These are phyloP conservation scores for Cataglyphis hispanica DNA, from an alignment of 1,140 invertebrate genomes.

Conservation along the genomic window DNA sequence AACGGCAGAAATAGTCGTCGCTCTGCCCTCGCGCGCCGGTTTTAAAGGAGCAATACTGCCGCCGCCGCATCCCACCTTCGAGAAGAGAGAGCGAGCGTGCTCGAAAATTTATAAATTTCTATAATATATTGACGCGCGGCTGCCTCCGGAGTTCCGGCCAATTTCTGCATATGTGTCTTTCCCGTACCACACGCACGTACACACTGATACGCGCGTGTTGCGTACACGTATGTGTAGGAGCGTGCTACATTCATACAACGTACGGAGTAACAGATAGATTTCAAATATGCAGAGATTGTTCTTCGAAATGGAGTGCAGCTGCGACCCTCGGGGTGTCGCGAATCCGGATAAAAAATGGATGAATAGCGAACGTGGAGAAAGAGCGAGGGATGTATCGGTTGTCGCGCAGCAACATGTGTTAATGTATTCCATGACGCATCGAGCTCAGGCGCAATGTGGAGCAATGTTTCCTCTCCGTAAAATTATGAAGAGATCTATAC, in stretches of 20 bases:
- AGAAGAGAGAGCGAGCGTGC: slow-evolving; percentile 28
- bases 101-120: slow-evolving; percentile 79
- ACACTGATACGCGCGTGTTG: not conserved
- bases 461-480: slow-evolving; percentile 34
- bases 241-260: not conserved
- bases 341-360: slow-evolving; percentile 76
- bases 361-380: slow-evolving; percentile 70
- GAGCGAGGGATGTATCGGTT: slow-evolving; percentile 61
- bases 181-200: not conserved
- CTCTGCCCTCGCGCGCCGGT: slow-evolving; percentile 67
- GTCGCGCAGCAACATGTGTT: slow-evolving; percentile 60
- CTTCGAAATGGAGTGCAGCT: slow-evolving; percentile 79
- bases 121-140: slow-evolving; percentile 75
- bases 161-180: slow-evolving; percentile 62
- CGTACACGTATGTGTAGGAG: not conserved
- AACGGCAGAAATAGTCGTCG: slow-evolving; percentile 78
- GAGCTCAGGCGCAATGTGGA: slow-evolving; percentile 37
- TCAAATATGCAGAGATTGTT: slow-evolving; percentile 83
- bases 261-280: slow-evolving; percentile 77
- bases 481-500: slow-evolving; percentile 64
- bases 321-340: slow-evolving; percentile 76
- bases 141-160: slow-evolving; percentile 48
- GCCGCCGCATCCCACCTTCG: slow-evolving; percentile 42
- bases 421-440: slow-evolving; percentile 61
- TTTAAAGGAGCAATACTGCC: slow-evolving; percentile 67